Evolutionary conservation across 2,888 invertebrate genomes (phyloP), one percentile per base, ranked within the genome.

Genomic region (Caenorhabditis zanzibari): DNA sequence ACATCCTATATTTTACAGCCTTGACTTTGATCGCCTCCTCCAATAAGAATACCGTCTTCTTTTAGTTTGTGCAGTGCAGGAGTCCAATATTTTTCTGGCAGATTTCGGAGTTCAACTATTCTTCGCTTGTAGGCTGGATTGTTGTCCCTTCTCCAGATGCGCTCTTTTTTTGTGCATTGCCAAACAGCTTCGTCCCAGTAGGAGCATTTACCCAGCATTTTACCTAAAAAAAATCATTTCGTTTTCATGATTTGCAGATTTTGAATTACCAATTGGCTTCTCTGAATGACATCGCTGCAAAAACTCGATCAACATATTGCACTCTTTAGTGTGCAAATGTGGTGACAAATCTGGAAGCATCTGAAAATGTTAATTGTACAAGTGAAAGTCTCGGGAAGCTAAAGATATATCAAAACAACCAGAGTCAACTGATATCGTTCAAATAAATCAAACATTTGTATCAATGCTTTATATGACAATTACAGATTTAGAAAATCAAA

Each of bases 121-220:
- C 90, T 87, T 66, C 87, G 81, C n/a, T 84, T 79, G 69, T 91
- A 90, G 16, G 80, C 68, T 14, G 91, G 91, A 85, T 91, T 91
- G 69, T 90, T 85, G 59, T 90, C 88, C 90, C 90, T 87, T 69
- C 91, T 81, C 88, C 90, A 90, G 41, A 91, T 90, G 16, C 91
- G 83, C 58, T 91, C 91, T 69, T 90, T 88, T 59, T 91, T 90
- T 56, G 90, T 90, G 77, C 91, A 91, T 71, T 91, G 90, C 89
- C 89, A 90, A 9, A 91, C 90, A 16, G 91, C 91, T 59, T 90
- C 90, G 69, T 91, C 89, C 91, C 91, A 91, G 66, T 90, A 90
- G 19, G 88, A 88, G 68, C 91, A 91, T 59, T 84, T 81, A n/a
- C 90, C 90, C 52, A 91, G 63, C 75, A 88, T 81, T 74, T 87